Conservation (phyloP, 2,113 vertebrate genomes). For the Pogona vitticeps region DNA sequence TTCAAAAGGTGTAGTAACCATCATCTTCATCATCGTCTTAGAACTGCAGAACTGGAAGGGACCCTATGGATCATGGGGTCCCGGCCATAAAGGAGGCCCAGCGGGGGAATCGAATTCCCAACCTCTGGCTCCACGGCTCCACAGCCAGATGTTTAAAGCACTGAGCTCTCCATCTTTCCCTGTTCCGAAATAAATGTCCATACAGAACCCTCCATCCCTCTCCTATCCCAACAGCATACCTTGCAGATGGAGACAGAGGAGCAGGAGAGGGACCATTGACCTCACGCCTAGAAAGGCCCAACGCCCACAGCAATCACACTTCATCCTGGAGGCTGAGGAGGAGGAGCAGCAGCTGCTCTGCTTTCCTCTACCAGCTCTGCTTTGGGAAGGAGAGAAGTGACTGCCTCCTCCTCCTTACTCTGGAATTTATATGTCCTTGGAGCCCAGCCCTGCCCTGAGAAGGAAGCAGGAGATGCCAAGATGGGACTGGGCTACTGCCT, state of each 20-base stretch:
- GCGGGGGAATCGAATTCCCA: too few relatives aligned
- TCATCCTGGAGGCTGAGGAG: background rate
- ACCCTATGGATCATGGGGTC: too few relatives aligned
- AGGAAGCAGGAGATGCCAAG: background rate
- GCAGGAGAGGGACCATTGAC: background rate
- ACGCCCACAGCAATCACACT: background rate
- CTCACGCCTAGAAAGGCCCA: background rate
- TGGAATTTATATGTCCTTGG: slow-evolving; percentile 6
- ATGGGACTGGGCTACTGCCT: background rate
- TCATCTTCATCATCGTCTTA: too few relatives aligned
- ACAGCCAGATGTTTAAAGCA: too few relatives aligned
- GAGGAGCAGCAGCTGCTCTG: background rate
- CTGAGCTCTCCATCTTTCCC: background rate
- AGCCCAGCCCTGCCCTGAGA: slow-evolving; percentile 4
- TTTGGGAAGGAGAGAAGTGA: background rate
- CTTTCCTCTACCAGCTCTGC: background rate
- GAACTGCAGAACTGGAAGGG: too few relatives aligned
- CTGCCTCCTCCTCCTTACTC: background rate
- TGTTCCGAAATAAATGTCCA: background rate
- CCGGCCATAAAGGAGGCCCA: too few relatives aligned
- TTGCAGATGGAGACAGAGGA: slow-evolving; percentile 19
- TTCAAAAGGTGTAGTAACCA: background rate
- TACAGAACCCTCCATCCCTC: background rate
- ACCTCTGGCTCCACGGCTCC: too few relatives aligned
- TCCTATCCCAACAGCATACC: background rate